phyloP scores from a whole-genome alignment of 2,888 invertebrate species.

The Phyto melanocephala region DNA sequence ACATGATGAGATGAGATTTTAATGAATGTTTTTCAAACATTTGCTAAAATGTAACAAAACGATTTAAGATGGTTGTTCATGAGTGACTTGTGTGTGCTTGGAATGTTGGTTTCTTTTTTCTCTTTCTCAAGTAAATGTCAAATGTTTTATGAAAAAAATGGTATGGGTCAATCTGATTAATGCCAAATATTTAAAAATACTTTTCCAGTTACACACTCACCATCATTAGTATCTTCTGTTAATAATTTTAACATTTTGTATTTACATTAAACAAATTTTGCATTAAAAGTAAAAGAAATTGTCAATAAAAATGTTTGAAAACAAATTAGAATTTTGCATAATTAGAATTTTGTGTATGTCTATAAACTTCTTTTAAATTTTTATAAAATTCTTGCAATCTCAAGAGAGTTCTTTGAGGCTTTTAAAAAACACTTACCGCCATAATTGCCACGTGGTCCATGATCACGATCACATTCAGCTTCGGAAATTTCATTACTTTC shows the following conservation, averaged over 20 bases:
- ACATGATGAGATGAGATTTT: background rate
- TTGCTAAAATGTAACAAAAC: background rate
- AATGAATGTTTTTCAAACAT: background rate
- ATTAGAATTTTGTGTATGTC: background rate
- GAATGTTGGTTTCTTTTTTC: constrained; percentile 33
- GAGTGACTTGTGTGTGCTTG: constrained; percentile 44
- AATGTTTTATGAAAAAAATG: background rate
- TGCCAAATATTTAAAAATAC: constrained; percentile 10
- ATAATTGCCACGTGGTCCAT: constrained; percentile 88
- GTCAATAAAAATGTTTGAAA: constrained; percentile 43
- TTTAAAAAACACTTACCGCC: constrained; percentile 84
- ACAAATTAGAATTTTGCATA: background rate
- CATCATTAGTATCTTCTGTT: constrained; percentile 78
- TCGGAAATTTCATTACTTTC: constrained; percentile 96
- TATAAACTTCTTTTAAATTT: background rate
- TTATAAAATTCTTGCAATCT: background rate
- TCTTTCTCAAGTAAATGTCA: constrained; percentile 22
- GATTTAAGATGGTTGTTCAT: constrained; percentile 36
- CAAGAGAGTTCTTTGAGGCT: background rate
- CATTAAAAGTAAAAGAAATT: constrained; percentile 28
- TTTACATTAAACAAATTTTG: constrained; percentile 37
- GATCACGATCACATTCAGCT: constrained; percentile 93
- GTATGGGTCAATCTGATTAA: constrained; percentile 35
- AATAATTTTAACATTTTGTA: constrained; percentile 29
- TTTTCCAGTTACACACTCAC: constrained; percentile 73